Base-by-base conservation (phyloP, 2,113 vertebrate species). In the Toxotes jaculatrix region DNA sequence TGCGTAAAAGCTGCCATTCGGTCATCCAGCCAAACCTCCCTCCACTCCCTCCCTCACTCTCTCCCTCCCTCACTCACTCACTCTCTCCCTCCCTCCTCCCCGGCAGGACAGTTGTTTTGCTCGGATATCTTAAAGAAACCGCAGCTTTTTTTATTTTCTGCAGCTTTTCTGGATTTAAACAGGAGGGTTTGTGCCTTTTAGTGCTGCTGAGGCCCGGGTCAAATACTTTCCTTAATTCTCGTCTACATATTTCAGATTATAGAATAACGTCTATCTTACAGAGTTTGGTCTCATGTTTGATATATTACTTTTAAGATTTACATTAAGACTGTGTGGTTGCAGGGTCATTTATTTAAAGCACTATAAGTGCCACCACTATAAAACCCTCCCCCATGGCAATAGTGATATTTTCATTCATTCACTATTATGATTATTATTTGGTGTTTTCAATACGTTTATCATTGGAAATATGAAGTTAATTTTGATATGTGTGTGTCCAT, bases 91-190 rank as follows among this genome's bases (percentile, higher is more conserved):
- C 80, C 80, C 72, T 70, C 71, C 59, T 56, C 64, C 62, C 61
- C 34, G 6, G 47, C 11, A 74, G 88, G 88, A 90, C 90, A 92
- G 89, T 89, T 92, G 89, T 89, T 89, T 90, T 80, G 82, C 88
- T 89, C 83, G 65, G 78, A 65, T 89, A 88, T 93, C 95, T 96
- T 96, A 96, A 95, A 96, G 95, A 92, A 88, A 80, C 94, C 91
- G 94, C 92, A 85, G 82, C 91, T 77, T 56, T 78, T 40, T 76
- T 74, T 38, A 77, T 71, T 76, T 65, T 23, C 12, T 43, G 8
- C 7, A 38, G 36, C 4, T 47, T 6, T 65, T 45, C 59, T 42
- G 61, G 27, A 12, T 5, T 31, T 36, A 14, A 77, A 75, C 2
- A 0, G 49, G 36, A 31, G 75, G 4, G 9, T 72, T 72, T 70